Evolutionary conservation across 2,113 vertebrate genomes (phyloP).

Genomic region (Macrotus californicus): DNA sequence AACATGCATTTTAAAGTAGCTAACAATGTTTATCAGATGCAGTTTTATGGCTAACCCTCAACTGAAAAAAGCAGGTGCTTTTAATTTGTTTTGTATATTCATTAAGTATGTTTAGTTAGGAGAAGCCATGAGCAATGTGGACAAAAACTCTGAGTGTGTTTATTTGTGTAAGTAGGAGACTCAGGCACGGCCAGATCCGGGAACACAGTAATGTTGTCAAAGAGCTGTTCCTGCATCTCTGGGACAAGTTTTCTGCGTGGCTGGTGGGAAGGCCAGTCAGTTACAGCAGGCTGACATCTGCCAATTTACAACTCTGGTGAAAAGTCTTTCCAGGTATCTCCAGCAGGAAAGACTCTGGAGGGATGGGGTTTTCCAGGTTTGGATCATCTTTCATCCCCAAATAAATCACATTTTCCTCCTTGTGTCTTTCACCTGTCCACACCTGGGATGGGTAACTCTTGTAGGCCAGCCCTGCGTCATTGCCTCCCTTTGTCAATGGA

Average conservation of each 20-base stretch:
- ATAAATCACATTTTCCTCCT: neutral
- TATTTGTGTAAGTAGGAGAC: neutral
- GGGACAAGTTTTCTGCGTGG: neutral
- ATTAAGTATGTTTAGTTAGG: neutral
- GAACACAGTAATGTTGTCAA: neutral
- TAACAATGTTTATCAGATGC: neutral
- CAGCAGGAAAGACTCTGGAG: neutral
- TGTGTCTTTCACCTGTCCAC: neutral
- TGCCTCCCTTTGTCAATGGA: neutral
- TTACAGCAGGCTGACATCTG: neutral
- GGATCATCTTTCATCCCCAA: neutral
- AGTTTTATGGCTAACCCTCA: neutral
- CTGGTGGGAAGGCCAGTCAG: neutral
- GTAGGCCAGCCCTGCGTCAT: neutral
- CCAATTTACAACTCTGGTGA: neutral
- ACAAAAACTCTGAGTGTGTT: neutral
- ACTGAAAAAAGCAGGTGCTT: neutral
- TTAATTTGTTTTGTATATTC: neutral
- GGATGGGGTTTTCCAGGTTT: neutral
- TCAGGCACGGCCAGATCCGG: neutral
- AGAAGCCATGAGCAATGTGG: neutral
- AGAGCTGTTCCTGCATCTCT: neutral
- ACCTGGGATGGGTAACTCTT: neutral
- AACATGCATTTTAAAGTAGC: neutral
- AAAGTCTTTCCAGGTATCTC: neutral